phyloP scores from a whole-genome alignment of 2,113 vertebrate species.

The Puffinus mauretanicus region DNA sequence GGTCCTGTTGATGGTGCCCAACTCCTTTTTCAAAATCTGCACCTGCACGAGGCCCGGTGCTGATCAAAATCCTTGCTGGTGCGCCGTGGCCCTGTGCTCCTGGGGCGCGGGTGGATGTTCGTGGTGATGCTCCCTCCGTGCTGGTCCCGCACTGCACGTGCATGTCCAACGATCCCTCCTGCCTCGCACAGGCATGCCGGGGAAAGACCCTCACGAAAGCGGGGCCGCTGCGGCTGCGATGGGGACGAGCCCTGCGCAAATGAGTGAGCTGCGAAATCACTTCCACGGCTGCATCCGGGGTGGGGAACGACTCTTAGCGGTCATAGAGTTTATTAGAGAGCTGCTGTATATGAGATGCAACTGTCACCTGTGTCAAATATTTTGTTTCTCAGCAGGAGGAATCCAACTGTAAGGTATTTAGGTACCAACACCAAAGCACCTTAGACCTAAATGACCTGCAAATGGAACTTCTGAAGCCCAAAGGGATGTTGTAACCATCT shows the following conservation, averaged over 20 bases:
- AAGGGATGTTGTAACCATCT: background rate
- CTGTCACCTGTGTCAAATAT: background rate
- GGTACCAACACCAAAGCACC: background rate
- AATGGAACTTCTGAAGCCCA: background rate
- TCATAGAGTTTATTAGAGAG: background rate
- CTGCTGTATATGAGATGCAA: background rate
- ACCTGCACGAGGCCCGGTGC: accelerated
- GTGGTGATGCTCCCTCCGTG: accelerated
- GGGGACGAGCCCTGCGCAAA: background rate
- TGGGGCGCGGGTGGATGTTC: background rate
- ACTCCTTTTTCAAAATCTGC: background rate
- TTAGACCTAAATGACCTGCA: background rate
- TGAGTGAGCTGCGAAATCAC: background rate
- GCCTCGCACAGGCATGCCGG: accelerated
- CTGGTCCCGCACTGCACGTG: background rate
- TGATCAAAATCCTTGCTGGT: background rate
- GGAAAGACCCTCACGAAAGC: background rate
- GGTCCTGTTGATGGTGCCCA: background rate
- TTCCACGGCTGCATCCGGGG: background rate
- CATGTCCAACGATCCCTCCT: accelerated
- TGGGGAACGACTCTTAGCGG: accelerated
- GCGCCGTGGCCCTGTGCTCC: background rate
- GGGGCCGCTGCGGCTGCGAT: accelerated
- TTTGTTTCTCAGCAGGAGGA: background rate
- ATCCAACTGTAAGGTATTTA: background rate